Evolutionary conservation across 2,888 invertebrate species (phyloP).

Genomic region (Synanthedon myopaeformis): DNA sequence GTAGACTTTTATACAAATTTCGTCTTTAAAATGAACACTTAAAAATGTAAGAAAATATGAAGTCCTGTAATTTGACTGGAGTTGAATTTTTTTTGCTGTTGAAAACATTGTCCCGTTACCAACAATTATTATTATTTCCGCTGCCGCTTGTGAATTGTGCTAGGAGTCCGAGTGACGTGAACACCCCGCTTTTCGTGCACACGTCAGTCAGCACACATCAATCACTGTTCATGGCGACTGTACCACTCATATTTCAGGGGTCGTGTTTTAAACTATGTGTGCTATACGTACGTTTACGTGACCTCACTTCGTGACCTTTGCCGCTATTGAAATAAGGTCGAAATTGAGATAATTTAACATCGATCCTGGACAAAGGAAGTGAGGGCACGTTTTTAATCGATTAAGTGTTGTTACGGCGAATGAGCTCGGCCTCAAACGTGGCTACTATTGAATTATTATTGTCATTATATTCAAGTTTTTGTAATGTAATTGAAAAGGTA

Average conservation of each 20-base stretch:
- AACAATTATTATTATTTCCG: constrained; percentile 4
- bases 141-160: constrained; percentile 13
- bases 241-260: constrained; percentile 61
- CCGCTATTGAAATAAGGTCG: constrained; percentile 20
- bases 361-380: constrained; percentile 16
- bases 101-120: neutral
- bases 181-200: constrained; percentile 51
- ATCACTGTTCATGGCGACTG: constrained; percentile 59
- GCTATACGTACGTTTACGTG: constrained; percentile 5
- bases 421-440: constrained; percentile 14
- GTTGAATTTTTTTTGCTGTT: neutral
- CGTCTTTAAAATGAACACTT: too few relatives aligned
- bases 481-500: too few relatives aligned
- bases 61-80: neutral
- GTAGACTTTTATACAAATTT: too few relatives aligned
- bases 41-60: neutral
- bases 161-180: constrained; percentile 10
- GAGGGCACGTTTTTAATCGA: constrained; percentile 45
- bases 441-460: neutral
- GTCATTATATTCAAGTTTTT: neutral
- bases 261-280: constrained; percentile 16
- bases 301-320: constrained; percentile 16
- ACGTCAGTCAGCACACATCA: constrained; percentile 63
- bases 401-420: constrained; percentile 41
- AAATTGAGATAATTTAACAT: constrained; percentile 12